Evolutionary conservation across 2,797 vertebrate species (phyloP).

Genomic region (Bufotes viridis): DNA sequence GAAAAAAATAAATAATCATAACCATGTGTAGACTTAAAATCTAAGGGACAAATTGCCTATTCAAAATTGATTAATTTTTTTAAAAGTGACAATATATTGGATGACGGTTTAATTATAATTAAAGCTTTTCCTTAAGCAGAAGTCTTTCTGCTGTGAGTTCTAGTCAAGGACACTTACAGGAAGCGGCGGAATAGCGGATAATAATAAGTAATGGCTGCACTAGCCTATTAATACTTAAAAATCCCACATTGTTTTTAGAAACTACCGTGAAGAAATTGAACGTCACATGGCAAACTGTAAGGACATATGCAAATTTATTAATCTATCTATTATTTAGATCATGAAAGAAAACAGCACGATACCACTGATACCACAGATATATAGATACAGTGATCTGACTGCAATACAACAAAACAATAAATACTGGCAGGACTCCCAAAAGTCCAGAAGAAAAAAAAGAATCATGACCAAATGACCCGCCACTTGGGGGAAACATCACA

Average conservation of each 20-base stretch:
- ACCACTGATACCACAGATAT: no score
- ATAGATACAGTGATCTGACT: no score
- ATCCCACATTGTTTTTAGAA: neutral
- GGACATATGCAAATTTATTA: neutral
- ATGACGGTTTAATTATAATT: neutral
- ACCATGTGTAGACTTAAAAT: neutral
- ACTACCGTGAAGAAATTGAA: neutral
- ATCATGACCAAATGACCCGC: no score
- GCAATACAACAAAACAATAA: no score
- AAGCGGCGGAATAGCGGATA: neutral
- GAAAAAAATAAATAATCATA: slow-evolving; percentile 4
- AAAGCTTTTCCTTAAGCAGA: neutral
- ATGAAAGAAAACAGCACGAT: no score
- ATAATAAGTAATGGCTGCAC: neutral
- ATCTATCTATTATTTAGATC: neutral
- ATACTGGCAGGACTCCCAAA: no score
- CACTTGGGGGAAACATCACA: no score
- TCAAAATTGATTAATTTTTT: neutral
- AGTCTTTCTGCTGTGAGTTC: neutral
- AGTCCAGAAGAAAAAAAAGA: no score
- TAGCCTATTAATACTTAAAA: neutral
- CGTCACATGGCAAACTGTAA: neutral
- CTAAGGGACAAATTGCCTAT: neutral
- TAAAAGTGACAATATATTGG: neutral
- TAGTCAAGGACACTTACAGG: slow-evolving; percentile 8